phyloP scores from a whole-genome alignment of 2,797 vertebrate genomes.

The Molossus alvarezi region DNA sequence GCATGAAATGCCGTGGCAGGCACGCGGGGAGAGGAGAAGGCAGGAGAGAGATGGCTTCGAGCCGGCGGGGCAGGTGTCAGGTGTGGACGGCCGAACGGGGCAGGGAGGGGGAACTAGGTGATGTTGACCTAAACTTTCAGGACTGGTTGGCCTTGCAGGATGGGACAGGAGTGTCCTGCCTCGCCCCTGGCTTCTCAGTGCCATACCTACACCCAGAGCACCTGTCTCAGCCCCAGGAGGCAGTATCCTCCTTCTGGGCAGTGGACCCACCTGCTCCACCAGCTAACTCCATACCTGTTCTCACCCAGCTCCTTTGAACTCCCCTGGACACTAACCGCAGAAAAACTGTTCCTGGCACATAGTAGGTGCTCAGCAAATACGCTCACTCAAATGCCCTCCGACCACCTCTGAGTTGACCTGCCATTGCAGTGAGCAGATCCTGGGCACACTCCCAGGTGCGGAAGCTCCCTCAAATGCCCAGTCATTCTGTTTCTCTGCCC shows the following conservation, averaged over 20 bases:
- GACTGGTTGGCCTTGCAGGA: background rate
- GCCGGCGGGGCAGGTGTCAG: background rate
- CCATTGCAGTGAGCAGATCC: background rate
- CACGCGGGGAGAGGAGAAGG: background rate
- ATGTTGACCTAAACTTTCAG: accelerated
- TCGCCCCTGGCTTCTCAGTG: background rate
- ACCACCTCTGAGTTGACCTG: background rate
- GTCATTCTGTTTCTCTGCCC: background rate
- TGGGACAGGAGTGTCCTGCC: background rate
- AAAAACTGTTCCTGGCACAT: background rate
- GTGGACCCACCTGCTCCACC: background rate
- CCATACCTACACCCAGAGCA: background rate
- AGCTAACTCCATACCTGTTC: background rate
- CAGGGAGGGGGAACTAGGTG: too few relatives aligned
- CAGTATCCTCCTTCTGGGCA: background rate
- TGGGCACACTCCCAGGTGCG: background rate
- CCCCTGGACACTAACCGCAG: background rate
- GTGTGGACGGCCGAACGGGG: background rate
- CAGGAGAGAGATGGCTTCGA: background rate
- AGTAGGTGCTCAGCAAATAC: background rate
- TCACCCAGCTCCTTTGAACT: background rate
- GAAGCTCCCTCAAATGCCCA: background rate
- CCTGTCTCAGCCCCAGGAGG: background rate
- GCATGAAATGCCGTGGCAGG: background rate
- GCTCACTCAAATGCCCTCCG: background rate